Evolutionary conservation across 2,888 invertebrate genomes (phyloP).

Genomic region (Rhaphigaster nebulosa): DNA sequence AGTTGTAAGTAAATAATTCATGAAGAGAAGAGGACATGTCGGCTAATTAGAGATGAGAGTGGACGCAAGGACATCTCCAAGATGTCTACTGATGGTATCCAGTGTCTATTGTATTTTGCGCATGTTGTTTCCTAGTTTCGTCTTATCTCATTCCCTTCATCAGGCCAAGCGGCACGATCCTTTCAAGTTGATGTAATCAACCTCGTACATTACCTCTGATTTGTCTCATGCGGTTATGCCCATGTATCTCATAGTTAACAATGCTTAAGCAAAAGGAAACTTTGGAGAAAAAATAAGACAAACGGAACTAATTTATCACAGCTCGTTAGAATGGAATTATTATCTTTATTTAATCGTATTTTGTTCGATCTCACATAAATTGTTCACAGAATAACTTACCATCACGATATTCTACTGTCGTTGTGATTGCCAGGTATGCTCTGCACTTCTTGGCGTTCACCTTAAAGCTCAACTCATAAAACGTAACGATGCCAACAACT

Average conservation of each 20-base stretch:
- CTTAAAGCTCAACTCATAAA: too few species aligned
- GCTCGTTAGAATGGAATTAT: too few species aligned
- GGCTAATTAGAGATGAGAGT: background rate
- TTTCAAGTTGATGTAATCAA: background rate
- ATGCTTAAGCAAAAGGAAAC: background rate
- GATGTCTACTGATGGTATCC: background rate
- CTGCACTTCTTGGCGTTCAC: too few species aligned
- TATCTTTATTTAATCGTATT: too few species aligned
- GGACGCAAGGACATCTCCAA: background rate
- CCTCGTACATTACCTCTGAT: background rate
- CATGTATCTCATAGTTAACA: background rate
- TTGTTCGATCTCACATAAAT: too few species aligned
- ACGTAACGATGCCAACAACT: too few species aligned
- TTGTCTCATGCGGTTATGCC: background rate
- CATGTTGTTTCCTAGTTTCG: background rate
- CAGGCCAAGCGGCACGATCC: background rate
- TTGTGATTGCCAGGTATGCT: too few species aligned
- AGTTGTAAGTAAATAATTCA: slow-evolving; percentile 19
- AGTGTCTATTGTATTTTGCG: background rate
- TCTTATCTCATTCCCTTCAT: slow-evolving; percentile 4
- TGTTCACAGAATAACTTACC: too few species aligned
- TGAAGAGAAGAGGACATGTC: background rate
- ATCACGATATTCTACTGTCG: too few species aligned
- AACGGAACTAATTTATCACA: background rate
- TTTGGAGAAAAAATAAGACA: background rate